Percentiles rank a stretch among this genome's conserved stretches.
Conservation (phyloP, 2,888 invertebrate species). For the Cosmorhoe ocellata region DNA sequence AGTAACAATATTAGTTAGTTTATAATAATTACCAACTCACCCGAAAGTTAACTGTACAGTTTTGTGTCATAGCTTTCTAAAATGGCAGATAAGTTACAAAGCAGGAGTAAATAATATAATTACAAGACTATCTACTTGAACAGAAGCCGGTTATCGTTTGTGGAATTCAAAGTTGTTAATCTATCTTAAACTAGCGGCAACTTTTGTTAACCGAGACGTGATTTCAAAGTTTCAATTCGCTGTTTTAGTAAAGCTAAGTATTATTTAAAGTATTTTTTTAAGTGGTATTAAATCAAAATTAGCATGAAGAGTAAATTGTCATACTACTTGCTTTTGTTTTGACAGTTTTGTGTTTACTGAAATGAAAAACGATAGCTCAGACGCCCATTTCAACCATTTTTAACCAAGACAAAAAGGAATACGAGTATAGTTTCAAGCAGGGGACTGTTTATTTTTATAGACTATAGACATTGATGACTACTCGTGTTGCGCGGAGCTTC, state of each 20-base stretch:
- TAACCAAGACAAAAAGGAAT: too few species aligned
- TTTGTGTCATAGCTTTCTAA: slow-evolving; percentile 8
- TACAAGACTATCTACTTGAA: not conserved
- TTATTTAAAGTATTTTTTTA: too few species aligned
- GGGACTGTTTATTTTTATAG: slow-evolving; percentile 38
- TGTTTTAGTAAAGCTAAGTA: not conserved
- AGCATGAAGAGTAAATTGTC: too few species aligned
- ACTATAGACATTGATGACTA: slow-evolving; percentile 86
- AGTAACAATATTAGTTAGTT: too few species aligned
- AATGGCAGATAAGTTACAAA: too few species aligned
- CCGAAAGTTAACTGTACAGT: not conserved
- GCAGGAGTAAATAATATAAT: not conserved
- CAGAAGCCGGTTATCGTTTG: slow-evolving; percentile 3
- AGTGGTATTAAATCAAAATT: too few species aligned
- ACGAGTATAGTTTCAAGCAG: too few species aligned
- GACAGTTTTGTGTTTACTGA: too few species aligned
- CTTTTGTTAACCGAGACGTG: slow-evolving; percentile 1
- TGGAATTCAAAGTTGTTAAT: slow-evolving; percentile 3
- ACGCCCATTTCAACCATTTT: too few species aligned
- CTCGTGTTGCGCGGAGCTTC: slow-evolving; percentile 87
- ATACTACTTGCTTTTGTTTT: too few species aligned
- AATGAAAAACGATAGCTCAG: too few species aligned
- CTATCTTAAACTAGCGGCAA: slow-evolving; percentile 7
- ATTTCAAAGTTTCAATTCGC: slow-evolving; percentile 6
- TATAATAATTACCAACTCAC: not conserved